These are phyloP conservation scores for Mormyrops boulengeri DNA, from an alignment of 2,797 vertebrate genomes.

Conservation along the genomic window DNA sequence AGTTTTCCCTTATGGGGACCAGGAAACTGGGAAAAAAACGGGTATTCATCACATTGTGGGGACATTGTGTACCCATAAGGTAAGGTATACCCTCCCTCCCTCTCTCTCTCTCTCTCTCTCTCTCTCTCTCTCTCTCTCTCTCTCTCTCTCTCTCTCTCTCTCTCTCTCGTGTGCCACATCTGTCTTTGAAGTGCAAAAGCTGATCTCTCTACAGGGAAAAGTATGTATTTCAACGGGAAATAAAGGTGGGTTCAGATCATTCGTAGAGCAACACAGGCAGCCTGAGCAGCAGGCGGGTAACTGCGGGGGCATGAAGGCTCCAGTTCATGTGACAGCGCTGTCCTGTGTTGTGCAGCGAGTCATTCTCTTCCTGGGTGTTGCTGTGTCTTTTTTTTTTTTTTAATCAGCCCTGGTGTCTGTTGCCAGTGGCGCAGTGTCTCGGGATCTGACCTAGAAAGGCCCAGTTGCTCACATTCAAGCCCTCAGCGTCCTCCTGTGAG, in stretches of 20 bases:
- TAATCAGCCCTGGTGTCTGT: conserved; percentile 60
- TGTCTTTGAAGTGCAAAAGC: conserved; percentile 68
- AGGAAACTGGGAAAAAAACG: not conserved
- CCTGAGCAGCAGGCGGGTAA: conserved; percentile 25
- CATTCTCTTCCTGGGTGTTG: conserved; percentile 23
- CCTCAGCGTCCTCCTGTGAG: conserved; percentile 64
- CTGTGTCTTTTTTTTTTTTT: conserved; percentile 29
- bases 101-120: not conserved
- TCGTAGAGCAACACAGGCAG: conserved; percentile 7
- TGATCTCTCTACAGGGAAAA: conserved; percentile 61
- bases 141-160: conserved; percentile 15
- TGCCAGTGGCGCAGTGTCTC: conserved; percentile 66
- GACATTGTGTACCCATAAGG: not conserved
- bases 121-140: conserved; percentile 9
- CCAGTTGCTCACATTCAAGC: conserved; percentile 66
- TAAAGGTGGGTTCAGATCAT: conserved; percentile 16
- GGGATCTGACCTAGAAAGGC: conserved; percentile 77
- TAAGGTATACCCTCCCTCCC: too few relatives aligned
- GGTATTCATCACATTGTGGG: not conserved
- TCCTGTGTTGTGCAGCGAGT: conserved; percentile 44
- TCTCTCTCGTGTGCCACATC: conserved; percentile 17
- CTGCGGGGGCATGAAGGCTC: conserved; percentile 30
- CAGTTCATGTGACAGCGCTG: conserved; percentile 48
- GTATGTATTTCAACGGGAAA: conserved; percentile 34
- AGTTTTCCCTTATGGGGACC: too few relatives aligned